Percentiles rank a stretch among this genome's conserved stretches.
Conservation (phyloP, 2,113 vertebrate species). For the Daboia siamensis region DNA sequence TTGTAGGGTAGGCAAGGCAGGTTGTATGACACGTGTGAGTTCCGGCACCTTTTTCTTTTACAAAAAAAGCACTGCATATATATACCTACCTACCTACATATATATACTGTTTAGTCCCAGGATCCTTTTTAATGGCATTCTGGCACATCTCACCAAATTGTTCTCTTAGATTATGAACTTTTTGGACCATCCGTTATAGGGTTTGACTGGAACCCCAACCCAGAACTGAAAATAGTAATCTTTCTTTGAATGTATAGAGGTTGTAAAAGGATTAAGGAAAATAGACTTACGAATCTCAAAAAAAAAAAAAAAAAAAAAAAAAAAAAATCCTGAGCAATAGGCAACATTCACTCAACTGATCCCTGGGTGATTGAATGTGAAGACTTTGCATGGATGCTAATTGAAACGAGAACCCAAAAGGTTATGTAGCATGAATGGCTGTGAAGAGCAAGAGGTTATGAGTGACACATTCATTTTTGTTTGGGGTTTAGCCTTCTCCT, state of each 20-base stretch:
- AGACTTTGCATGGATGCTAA: not conserved
- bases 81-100: too few species aligned
- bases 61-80: too few species aligned
- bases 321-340: not conserved
- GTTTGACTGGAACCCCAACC: not conserved
- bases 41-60: too few species aligned
- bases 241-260: not conserved
- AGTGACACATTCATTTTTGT: not conserved
- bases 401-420: not conserved
- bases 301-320: too few species aligned
- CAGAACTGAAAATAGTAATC: not conserved
- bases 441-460: not conserved
- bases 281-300: not conserved
- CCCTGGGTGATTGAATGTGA: not conserved
- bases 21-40: too few species aligned
- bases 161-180: not conserved
- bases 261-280: not conserved
- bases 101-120: too few species aligned
- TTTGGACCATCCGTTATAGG: not conserved
- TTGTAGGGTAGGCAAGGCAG: too few species aligned
- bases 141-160: not conserved
- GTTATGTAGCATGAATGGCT: not conserved
- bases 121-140: not conserved
- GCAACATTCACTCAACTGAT: not conserved
- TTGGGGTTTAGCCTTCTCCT: not conserved